A percentile compares a stretch with the other conserved stretches of the same genome.
Conservation (phyloP, 2,797 vertebrate species). For the Clamator glandarius region DNA sequence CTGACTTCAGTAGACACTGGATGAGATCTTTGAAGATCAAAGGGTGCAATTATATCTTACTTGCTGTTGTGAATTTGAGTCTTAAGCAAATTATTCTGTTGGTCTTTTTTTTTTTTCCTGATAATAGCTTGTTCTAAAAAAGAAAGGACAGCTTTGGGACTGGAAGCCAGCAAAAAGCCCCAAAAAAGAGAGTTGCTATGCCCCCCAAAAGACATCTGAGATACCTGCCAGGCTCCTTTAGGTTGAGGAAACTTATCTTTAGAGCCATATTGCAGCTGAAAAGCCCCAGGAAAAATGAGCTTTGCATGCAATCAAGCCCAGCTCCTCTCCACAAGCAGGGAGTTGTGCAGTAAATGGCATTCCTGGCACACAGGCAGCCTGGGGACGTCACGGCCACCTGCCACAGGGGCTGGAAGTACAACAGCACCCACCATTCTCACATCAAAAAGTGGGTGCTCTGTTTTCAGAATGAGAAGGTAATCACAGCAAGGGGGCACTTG, state of each 20-base stretch:
- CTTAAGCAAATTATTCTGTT: constrained; percentile 59
- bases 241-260: background rate
- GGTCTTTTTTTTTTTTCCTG: background rate
- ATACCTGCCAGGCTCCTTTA: background rate
- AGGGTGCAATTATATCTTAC: constrained; percentile 57
- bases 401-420: background rate
- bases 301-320: background rate
- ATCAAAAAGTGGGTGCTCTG: background rate
- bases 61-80: constrained; percentile 46
- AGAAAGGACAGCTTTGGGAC: background rate
- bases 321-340: background rate
- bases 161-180: background rate
- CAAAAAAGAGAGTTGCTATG: background rate
- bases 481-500: background rate
- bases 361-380: background rate
- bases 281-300: background rate
- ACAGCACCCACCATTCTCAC: background rate
- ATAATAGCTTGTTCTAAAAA: background rate
- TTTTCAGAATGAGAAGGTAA: background rate
- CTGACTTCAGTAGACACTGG: constrained; percentile 54
- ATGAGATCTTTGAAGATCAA: constrained; percentile 70
- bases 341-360: background rate
- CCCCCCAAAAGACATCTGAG: background rate
- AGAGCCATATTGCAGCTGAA: background rate
- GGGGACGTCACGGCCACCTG: background rate